These are phyloP conservation scores for Euura saliciscinereae DNA, from an alignment of 1,140 invertebrate genomes.

Conservation along the genomic window DNA sequence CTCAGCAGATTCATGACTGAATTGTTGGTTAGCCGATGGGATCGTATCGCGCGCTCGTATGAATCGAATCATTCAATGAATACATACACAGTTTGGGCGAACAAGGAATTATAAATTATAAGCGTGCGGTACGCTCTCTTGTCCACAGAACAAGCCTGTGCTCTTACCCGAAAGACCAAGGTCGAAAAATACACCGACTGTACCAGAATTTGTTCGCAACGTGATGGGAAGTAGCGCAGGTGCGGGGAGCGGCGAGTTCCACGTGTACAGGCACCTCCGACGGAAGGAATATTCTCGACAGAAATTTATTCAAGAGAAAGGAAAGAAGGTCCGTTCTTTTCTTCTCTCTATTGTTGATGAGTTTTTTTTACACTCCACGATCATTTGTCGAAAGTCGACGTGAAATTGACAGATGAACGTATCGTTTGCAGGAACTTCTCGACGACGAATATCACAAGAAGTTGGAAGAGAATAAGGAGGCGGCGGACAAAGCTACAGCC, in stretches of 20 bases:
- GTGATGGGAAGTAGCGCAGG: constrained; percentile 98
- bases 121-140: constrained; percentile 19
- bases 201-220: constrained; percentile 95
- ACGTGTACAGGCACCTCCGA: constrained; percentile 94
- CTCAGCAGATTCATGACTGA: neutral
- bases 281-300: constrained; percentile 95
- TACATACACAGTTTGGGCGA: constrained; percentile 13
- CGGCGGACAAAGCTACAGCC: constrained; percentile 80
- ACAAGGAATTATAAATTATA: neutral
- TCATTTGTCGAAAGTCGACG: constrained; percentile 6
- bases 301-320: constrained; percentile 89
- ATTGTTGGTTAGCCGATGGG: constrained; percentile 5
- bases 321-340: constrained; percentile 70
- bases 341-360: constrained; percentile 17
- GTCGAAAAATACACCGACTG: constrained; percentile 75
- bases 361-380: constrained; percentile 13
- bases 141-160: constrained; percentile 81
- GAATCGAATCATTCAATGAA: neutral
- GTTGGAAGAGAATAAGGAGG: constrained; percentile 78
- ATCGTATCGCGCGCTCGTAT: no score
- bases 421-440: constrained; percentile 70
- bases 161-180: constrained; percentile 84
- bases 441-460: constrained; percentile 85
- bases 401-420: constrained; percentile 3
- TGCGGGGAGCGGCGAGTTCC: constrained; percentile 97